Evolutionary conservation across 1,140 invertebrate genomes (phyloP).

Genomic region (Delia radicum): DNA sequence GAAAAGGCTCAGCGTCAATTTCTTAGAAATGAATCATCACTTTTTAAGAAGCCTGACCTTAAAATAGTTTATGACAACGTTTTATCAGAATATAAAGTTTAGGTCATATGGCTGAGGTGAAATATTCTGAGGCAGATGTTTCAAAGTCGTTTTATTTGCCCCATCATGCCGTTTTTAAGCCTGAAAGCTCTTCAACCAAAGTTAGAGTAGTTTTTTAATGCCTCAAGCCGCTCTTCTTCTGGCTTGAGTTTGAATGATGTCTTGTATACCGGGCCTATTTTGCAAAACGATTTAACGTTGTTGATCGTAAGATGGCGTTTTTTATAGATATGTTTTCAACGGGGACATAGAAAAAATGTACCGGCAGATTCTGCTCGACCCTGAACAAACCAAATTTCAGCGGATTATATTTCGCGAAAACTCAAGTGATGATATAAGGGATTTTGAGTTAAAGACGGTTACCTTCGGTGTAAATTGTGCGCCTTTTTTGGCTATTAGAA

Average conservation of each 20-base stretch:
- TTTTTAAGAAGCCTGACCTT: neutral
- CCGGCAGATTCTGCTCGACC: no score
- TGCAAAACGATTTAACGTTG: neutral
- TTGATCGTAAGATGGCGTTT: neutral
- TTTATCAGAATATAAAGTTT: neutral
- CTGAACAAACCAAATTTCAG: no score
- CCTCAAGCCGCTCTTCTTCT: neutral
- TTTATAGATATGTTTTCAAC: neutral
- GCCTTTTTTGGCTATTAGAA: no score
- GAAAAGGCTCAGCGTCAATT: neutral
- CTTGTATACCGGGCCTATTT: neutral
- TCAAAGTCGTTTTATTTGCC: neutral
- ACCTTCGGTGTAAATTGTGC: no score
- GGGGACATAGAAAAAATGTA: no score
- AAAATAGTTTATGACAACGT: neutral
- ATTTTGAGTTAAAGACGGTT: no score
- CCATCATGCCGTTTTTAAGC: neutral
- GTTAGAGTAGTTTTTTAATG: neutral
- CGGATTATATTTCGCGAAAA: no score
- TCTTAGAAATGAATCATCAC: neutral
- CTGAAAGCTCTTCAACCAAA: neutral
- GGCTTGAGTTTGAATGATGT: neutral
- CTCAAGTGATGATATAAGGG: no score
- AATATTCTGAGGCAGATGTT: neutral
- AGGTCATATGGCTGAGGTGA: neutral